Evolutionary conservation across 2,113 vertebrate species (phyloP), one percentile per base, ranked within the genome.

Genomic region (Helogale parvula): DNA sequence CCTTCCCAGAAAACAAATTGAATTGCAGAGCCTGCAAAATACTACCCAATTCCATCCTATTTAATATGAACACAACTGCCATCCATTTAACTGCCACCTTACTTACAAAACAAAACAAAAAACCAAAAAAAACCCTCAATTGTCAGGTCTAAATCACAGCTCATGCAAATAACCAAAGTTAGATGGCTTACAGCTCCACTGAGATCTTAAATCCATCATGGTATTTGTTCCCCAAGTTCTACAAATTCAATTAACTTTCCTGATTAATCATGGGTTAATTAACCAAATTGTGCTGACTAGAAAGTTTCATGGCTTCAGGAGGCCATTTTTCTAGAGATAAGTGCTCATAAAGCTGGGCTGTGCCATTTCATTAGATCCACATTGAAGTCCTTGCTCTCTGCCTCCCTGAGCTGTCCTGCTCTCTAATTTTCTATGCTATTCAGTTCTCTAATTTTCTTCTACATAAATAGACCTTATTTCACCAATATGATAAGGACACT

Each of bases 1-100:
- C 29, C 38, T 97, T 94, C 85, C 96, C 92, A 93, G 84, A 91
- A 97, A 96, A 87, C 50, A 93, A 93, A 96, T 54, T 52, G 83
- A 97, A 96, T 33, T 92, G 65, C 86, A 93, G 69, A 94, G 76
- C 54, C 96, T 72, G 57, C 82, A 93, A 83, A 97, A 95, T 41
- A 19, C 31, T 77, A 71, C 69, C 54, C 65, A 93, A 71, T 97
- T 50, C 77, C 57, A 86, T n/a, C 88, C 81, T 79, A 11, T 45
- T 66, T 90, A 74, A 84, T 83, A 80, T 45, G 93, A 33, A 84
- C 65, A 45, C 25, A 50, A 63, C 31, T 25, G 27, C 8, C 79
- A 45, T 66, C 54, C 72, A 66, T 82, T 89, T 57, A 89, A 92
- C 41, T 17, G 79, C 38, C 85, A 69, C 1, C 0, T 15, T 33